These are phyloP conservation scores for Catonia carolina DNA, from an alignment of 2,888 invertebrate genomes.

Conservation along the genomic window DNA sequence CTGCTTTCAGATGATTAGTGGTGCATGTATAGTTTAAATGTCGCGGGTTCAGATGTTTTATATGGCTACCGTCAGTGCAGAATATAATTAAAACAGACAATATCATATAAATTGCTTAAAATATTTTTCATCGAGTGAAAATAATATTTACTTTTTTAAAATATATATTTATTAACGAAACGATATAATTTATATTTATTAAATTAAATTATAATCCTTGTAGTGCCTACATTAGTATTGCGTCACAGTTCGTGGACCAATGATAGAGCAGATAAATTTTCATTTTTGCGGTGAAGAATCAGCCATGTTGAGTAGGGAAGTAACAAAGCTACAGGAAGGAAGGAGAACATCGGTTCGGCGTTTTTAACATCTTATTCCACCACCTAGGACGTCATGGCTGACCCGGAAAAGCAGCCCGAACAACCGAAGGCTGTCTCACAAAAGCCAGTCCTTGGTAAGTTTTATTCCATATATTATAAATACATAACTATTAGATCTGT, in stretches of 20 bases:
- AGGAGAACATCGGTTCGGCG: constrained; percentile 49
- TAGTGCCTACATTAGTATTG: constrained; percentile 5
- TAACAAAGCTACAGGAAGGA: constrained; percentile 47
- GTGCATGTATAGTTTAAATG: too few species aligned
- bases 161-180: too few species aligned
- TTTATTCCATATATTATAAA: constrained; percentile 19
- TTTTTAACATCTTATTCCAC: constrained; percentile 44
- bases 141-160: too few species aligned
- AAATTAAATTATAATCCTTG: too few species aligned
- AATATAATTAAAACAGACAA: too few species aligned
- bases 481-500: constrained; percentile 6
- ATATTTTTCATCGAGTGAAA: too few species aligned
- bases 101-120: too few species aligned
- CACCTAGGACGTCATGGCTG: constrained; percentile 84
- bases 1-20: too few species aligned
- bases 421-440: constrained; percentile 65
- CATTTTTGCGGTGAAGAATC: constrained; percentile 25
- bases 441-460: constrained; percentile 85
- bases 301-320: constrained; percentile 47
- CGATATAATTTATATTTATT: too few species aligned
- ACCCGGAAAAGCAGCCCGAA: constrained; percentile 82
- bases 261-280: constrained; percentile 20
- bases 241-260: constrained; percentile 23
- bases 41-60: too few species aligned
- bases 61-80: too few species aligned